phyloP scores from a whole-genome alignment of 2,113 vertebrate genomes.

The Octodon degus region DNA sequence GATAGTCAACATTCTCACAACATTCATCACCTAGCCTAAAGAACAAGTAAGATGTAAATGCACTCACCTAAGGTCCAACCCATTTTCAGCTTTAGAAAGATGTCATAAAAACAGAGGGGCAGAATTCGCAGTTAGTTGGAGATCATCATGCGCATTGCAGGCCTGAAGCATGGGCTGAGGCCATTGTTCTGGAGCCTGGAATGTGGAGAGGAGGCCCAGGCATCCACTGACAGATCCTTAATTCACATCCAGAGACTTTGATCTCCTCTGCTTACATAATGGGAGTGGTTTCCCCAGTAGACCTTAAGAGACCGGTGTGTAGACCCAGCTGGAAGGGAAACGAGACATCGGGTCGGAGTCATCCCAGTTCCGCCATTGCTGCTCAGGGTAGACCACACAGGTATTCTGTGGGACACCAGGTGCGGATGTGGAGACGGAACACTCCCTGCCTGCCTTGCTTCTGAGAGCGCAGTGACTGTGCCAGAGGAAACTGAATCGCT shows the following conservation, averaged over 20 bases:
- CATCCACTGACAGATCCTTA: not conserved
- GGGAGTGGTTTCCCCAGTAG: not conserved
- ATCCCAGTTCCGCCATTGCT: not conserved
- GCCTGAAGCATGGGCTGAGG: not conserved
- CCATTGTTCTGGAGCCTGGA: not conserved
- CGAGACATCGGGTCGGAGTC: not conserved
- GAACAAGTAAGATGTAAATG: not conserved
- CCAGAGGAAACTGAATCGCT: not conserved
- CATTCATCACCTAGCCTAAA: not conserved
- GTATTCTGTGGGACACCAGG: not conserved
- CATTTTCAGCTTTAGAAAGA: not conserved
- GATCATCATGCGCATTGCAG: accelerated
- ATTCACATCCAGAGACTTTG: not conserved
- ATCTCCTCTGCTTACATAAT: not conserved
- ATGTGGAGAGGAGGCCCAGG: not conserved
- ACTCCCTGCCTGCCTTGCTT: not conserved
- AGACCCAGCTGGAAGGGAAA: not conserved
- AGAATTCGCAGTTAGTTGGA: not conserved
- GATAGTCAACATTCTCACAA: not conserved
- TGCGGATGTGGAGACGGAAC: not conserved
- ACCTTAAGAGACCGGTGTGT: not conserved
- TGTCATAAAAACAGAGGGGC: not conserved
- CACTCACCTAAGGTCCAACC: not conserved
- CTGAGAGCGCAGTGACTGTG: not conserved
- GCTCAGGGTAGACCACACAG: not conserved